Evolutionary conservation across 2,113 vertebrate species (phyloP).

Genomic region (Vanacampus margaritifer): DNA sequence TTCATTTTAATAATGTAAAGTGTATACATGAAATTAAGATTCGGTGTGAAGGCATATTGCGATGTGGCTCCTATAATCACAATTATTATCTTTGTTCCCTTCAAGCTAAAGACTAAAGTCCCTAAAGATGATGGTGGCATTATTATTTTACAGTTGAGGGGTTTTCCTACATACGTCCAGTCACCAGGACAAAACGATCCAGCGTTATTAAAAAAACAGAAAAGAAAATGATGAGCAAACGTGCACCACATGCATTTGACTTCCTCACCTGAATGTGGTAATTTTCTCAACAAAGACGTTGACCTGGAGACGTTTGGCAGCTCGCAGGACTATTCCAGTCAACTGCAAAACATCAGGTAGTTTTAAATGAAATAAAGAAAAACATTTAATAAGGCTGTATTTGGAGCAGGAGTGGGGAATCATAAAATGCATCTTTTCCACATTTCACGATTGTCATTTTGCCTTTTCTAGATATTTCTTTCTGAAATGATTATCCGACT

Average conservation of each 20-base stretch:
- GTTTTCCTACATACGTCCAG: not conserved
- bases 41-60: no score
- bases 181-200: slow-evolving; percentile 2
- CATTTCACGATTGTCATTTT: no score
- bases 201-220: not conserved
- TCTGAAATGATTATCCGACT: no score
- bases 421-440: no score
- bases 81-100: not conserved
- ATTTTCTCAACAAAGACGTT: slow-evolving; percentile 80
- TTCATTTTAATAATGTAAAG: no score
- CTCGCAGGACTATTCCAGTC: slow-evolving; percentile 83
- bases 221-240: not conserved
- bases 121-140: slow-evolving; percentile 45
- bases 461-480: no score
- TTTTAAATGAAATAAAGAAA: not conserved
- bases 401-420: no score
- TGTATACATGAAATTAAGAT: no score
- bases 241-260: no score
- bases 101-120: slow-evolving; percentile 41
- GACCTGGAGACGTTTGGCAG: slow-evolving; percentile 86
- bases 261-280: slow-evolving; percentile 77
- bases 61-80: not conserved
- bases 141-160: slow-evolving; percentile 19
- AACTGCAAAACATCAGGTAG: slow-evolving; percentile 70
- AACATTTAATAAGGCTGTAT: no score